These are phyloP conservation scores for Gastrophysa polygoni DNA, from an alignment of 2,888 invertebrate species.

Conservation along the genomic window DNA sequence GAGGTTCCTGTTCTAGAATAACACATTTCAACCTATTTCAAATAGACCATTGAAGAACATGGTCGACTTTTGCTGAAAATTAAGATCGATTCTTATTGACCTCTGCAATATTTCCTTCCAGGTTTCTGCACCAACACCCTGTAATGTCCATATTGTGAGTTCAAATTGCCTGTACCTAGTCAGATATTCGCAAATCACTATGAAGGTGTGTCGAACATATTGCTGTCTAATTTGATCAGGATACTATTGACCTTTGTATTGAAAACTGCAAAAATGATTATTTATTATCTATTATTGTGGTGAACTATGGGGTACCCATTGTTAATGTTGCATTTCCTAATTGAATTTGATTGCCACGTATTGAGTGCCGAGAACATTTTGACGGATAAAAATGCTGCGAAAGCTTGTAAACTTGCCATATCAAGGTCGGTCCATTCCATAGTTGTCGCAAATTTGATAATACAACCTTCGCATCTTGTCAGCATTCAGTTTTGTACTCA, in stretches of 20 bases:
- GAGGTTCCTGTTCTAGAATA: no score
- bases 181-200: constrained; percentile 25
- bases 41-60: no score
- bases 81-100: no score
- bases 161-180: constrained; percentile 13
- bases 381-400: neutral
- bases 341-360: neutral
- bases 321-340: constrained; percentile 8
- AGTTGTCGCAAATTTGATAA: no score
- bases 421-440: neutral
- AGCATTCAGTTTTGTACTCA: no score
- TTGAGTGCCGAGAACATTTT: neutral
- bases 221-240: constrained; percentile 32
- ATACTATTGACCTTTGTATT: constrained; percentile 27
- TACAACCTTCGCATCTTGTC: no score
- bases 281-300: constrained; percentile 22
- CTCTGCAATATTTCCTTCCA: no score
- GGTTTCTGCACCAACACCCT: no score
- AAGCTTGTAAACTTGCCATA: neutral
- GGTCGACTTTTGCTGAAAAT: no score
- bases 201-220: constrained; percentile 31
- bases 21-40: no score
- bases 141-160: neutral
- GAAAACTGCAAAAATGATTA: constrained; percentile 15
- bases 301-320: constrained; percentile 15